A percentile compares a stretch with the other conserved stretches of the same genome.
Evolutionary conservation across 1,140 invertebrate genomes (phyloP).

Genomic region (Colletes latitarsis): DNA sequence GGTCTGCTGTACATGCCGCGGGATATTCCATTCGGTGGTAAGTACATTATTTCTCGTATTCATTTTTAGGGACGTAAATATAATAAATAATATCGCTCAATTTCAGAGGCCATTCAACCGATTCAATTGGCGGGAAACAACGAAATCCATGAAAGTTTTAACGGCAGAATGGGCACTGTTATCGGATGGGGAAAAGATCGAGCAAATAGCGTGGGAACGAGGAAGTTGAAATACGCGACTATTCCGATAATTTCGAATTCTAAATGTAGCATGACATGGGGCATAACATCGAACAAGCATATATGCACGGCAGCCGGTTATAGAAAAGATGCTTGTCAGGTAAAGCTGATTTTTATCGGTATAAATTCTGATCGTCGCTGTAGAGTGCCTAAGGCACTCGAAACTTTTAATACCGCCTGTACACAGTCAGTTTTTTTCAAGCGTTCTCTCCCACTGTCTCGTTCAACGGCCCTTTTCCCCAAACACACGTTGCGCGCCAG

Average conservation of each 20-base stretch:
- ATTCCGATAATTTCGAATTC: conserved; percentile 58
- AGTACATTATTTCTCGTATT: background rate
- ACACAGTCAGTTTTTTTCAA: no score
- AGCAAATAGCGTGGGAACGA: background rate
- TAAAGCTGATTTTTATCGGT: conserved; percentile 2
- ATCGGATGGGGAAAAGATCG: conserved; percentile 63
- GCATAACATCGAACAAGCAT: conserved; percentile 37
- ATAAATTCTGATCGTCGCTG: no score
- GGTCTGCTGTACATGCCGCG: conserved; percentile 53
- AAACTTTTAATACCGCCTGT: no score
- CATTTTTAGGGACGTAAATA: background rate
- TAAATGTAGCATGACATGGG: conserved; percentile 44
- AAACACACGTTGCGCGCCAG: no score
- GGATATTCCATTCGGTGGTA: conserved; percentile 56
- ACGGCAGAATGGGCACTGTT: conserved; percentile 8
- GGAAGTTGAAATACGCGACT: conserved; percentile 48
- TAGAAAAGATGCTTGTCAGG: conserved; percentile 58
- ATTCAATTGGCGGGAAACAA: background rate
- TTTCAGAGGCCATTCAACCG: conserved; percentile 1
- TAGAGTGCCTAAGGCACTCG: no score
- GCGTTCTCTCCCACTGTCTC: no score
- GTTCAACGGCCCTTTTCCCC: no score
- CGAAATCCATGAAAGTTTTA: background rate
- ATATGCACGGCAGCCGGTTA: conserved; percentile 53
- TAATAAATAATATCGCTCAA: background rate